Conservation (phyloP, 2,797 vertebrate species). For the Chrysocyon brachyurus region DNA sequence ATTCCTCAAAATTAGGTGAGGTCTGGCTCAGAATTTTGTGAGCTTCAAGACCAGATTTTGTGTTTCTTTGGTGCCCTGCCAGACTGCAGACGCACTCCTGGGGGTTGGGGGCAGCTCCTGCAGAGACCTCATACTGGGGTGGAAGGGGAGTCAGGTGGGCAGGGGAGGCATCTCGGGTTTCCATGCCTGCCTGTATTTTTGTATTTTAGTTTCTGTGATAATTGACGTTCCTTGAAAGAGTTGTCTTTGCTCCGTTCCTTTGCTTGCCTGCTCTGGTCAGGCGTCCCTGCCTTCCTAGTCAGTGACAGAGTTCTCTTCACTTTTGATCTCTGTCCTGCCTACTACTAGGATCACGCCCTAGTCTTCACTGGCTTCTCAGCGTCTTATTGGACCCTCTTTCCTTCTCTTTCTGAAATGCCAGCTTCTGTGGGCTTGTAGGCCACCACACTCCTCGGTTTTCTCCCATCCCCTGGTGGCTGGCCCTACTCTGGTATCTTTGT, state of each 20-base stretch:
- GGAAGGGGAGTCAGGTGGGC: neutral
- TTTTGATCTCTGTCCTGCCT: neutral
- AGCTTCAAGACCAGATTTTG: neutral
- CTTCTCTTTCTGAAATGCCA: neutral
- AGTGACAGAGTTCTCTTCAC: neutral
- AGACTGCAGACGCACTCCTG: neutral
- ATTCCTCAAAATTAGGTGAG: neutral
- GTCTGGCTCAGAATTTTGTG: neutral
- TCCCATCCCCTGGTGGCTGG: neutral
- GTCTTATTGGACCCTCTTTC: neutral
- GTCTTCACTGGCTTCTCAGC: neutral
- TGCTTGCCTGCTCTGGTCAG: neutral
- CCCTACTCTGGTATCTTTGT: neutral
- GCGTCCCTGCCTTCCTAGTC: neutral
- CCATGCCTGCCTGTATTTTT: neutral
- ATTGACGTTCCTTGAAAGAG: neutral
- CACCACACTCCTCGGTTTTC: neutral
- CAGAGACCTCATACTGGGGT: neutral
- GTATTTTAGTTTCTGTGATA: neutral
- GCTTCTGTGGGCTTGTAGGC: neutral
- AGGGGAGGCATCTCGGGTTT: neutral
- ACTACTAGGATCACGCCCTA: fast-evolving
- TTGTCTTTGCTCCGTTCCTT: neutral
- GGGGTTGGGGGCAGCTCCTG: neutral
- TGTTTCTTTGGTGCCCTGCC: neutral